Evolutionary conservation across 1,140 invertebrate species (phyloP).

Genomic region (Pristionchus pacificus): DNA sequence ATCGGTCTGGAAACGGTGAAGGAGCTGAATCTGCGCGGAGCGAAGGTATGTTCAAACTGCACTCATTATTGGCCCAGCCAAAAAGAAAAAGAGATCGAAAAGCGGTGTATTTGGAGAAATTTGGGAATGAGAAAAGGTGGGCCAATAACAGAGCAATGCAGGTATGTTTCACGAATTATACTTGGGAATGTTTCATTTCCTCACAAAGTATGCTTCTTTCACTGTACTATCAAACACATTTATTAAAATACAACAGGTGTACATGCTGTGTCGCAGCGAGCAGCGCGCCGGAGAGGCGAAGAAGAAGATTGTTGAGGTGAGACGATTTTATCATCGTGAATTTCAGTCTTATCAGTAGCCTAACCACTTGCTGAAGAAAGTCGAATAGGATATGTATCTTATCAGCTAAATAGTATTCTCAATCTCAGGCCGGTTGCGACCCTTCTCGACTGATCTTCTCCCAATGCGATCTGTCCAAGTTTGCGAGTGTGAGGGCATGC

Average conservation of each 20-base stretch:
- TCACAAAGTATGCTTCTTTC: too few species aligned
- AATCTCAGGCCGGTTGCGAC: constrained; percentile 24
- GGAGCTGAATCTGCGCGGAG: constrained; percentile 31
- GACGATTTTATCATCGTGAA: background rate
- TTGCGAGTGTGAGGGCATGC: constrained; percentile 19
- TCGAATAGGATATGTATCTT: background rate
- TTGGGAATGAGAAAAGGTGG: background rate
- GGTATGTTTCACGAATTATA: background rate
- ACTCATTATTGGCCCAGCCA: background rate
- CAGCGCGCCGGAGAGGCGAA: constrained; percentile 26
- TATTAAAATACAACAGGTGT: too few species aligned
- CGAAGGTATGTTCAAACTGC: constrained; percentile 12
- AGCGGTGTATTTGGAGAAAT: background rate
- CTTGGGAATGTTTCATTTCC: too few species aligned
- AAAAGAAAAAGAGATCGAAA: too few species aligned
- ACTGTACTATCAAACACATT: too few species aligned
- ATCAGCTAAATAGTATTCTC: background rate
- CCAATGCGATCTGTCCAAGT: constrained; percentile 22
- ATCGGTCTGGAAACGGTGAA: too few species aligned
- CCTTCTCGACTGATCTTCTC: constrained; percentile 26
- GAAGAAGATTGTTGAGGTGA: constrained; percentile 20
- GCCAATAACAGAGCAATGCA: background rate
- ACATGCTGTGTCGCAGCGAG: constrained; percentile 34
- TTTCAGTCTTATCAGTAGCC: background rate
- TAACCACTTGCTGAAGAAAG: background rate